A percentile compares a stretch with the other conserved stretches of the same genome.
These are phyloP conservation scores for Eulemur mongoz DNA, from an alignment of 2,797 vertebrate genomes.

Conservation along the genomic window DNA sequence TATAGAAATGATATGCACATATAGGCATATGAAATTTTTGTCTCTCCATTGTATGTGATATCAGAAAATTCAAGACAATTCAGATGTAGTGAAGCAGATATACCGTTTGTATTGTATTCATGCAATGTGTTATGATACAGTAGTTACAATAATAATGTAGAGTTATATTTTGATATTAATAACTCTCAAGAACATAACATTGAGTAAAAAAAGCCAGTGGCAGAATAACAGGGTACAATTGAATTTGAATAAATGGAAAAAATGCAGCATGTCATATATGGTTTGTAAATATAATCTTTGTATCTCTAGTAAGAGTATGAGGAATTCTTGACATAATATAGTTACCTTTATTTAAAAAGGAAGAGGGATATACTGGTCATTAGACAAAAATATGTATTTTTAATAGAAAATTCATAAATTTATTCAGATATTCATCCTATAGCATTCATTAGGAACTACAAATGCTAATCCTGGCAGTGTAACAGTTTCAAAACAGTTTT, in stretches of 20 bases:
- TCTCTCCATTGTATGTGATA: not conserved
- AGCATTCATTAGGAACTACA: not conserved
- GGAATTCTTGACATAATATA: not conserved
- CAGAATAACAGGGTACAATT: not conserved
- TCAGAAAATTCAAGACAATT: not conserved
- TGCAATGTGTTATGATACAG: not conserved
- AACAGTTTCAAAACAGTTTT: not conserved
- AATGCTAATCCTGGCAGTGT: not conserved
- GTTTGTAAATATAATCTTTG: not conserved
- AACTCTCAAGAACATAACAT: not conserved
- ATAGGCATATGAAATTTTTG: not conserved
- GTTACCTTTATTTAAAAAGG: not conserved
- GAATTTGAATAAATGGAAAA: not conserved
- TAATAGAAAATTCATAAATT: not conserved
- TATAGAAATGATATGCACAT: not conserved
- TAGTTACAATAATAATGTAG: not conserved
- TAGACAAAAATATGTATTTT: not conserved
- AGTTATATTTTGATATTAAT: not conserved
- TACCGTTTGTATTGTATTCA: not conserved
- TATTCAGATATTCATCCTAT: not conserved
- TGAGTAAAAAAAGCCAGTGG: not conserved
- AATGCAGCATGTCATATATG: not conserved
- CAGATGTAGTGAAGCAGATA: not conserved
- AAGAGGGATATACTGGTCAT: not conserved
- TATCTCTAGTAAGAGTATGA: not conserved